Base-by-base conservation (phyloP, 2,113 vertebrate genomes). In the Lophius piscatorius region DNA sequence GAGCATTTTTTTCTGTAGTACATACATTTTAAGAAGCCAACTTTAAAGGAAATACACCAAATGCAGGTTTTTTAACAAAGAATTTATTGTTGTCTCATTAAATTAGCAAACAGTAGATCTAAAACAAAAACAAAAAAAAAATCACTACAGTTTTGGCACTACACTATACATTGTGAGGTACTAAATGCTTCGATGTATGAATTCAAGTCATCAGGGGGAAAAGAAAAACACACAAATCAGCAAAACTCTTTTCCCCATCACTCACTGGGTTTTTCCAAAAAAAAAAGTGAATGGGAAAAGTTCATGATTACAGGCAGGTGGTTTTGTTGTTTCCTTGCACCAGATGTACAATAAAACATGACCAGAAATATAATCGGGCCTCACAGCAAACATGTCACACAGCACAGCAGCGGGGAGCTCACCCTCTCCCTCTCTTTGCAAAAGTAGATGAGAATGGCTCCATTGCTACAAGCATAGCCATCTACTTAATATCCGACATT, bases 71-170 rank as follows among this genome's bases (percentile, higher is more conserved):
- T 81, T 34, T 76, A 74, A 84, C 20, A 85, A 89, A 87, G 63
- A 70, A 61, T 87, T 85, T 83, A 81, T 86, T 88, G 5, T 60
- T 36, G 48, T 59, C 13, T 80, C 57, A 82, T 64, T 76, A 63
- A 80, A 83, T 76, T 74, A 91, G 86, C 91, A 93, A 94, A 86
- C 18, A 91, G 88, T 91, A 93, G 90, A 92, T 90, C 70, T 74
- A 84, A 83, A 86, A 87, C 78, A 58, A 42, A 76, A 91, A 70
- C 90, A 66, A 24, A 70, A 81, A 90, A 74, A 88, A 66, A 91
- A 88, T 80, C 54, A 86, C 87, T 82, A 75, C 78, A 88, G 76
- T 78, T 94, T 96, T 96, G 95, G 94, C 94, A 97, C 93, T 94
- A 94, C 61, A 63, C 93, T 95, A 91, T 88, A 90, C 84, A 91